Evolutionary conservation across 2,797 vertebrate genomes (phyloP).

Genomic region (Ispidina picta): DNA sequence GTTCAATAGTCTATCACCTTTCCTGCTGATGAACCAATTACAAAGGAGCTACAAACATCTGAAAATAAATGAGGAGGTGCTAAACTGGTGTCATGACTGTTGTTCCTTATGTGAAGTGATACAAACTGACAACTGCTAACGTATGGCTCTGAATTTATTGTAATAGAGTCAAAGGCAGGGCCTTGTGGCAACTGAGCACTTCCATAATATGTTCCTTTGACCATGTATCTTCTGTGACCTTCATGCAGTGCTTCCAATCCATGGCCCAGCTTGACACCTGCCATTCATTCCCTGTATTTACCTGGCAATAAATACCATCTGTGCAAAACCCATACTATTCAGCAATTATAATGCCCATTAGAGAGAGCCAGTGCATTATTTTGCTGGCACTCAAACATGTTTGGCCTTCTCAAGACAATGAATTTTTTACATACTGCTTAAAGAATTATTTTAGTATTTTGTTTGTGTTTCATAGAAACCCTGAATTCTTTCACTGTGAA

Average conservation of each 20-base stretch:
- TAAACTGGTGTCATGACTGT: neutral
- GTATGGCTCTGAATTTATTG: neutral
- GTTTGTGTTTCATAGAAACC: constrained; percentile 6
- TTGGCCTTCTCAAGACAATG: constrained; percentile 3
- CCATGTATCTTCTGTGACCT: neutral
- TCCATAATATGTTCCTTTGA: neutral
- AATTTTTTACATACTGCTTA: constrained; percentile 20
- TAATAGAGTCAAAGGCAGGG: neutral
- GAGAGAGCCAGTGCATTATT: neutral
- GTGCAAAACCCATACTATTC: neutral
- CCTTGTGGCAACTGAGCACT: neutral
- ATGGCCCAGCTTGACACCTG: neutral
- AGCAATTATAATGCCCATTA: neutral
- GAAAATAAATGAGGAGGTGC: neutral
- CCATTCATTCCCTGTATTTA: constrained; percentile 7
- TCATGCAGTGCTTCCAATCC: neutral
- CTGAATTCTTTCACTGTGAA: neutral
- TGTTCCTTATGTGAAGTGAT: neutral
- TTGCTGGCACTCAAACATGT: neutral
- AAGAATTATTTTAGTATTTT: constrained; percentile 32
- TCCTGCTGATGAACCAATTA: neutral
- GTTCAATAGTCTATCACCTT: neutral
- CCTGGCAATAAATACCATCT: neutral
- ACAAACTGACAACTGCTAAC: neutral
- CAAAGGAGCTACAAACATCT: neutral